Evolutionary conservation across 37 sponge, comb jelly and placozoan species (phyloP).

Genomic region (Geodia barretti): DNA sequence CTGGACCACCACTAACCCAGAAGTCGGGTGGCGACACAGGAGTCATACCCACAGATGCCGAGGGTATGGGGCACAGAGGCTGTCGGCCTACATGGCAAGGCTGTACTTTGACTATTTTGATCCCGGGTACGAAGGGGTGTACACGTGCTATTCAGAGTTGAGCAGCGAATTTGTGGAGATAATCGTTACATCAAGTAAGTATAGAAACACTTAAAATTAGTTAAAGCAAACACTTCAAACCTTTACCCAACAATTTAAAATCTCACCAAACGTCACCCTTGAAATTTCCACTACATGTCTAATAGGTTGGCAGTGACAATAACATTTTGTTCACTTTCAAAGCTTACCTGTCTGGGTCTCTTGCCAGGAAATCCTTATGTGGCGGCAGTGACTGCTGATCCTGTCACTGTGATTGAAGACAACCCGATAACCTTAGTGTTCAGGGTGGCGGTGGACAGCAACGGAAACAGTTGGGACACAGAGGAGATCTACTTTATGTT

Average conservation of each 20-base stretch:
- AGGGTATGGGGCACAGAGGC: neutral
- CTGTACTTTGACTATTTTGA: neutral
- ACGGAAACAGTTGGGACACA: slow-evolving; percentile 8
- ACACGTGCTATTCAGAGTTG: neutral
- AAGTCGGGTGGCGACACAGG: neutral
- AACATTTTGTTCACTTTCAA: no score
- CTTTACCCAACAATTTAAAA: no score
- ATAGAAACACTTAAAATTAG: neutral
- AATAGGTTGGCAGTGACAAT: no score
- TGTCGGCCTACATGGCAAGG: neutral
- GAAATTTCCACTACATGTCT: neutral
- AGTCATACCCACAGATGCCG: neutral
- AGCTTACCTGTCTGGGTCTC: no score
- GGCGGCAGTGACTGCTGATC: neutral
- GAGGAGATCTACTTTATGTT: neutral
- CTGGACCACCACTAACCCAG: slow-evolving; percentile 1
- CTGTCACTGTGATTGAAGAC: neutral
- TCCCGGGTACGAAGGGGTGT: neutral
- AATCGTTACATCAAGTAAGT: neutral
- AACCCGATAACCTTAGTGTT: slow-evolving; percentile 4
- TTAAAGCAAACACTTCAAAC: no score
- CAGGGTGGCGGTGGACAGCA: slow-evolving; percentile 6
- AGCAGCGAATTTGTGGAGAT: neutral
- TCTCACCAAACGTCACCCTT: no score
- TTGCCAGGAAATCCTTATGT: slow-evolving; percentile 4